Evolutionary conservation across 2,797 vertebrate genomes (phyloP).

Genomic region (Pangasius mekongensis): DNA sequence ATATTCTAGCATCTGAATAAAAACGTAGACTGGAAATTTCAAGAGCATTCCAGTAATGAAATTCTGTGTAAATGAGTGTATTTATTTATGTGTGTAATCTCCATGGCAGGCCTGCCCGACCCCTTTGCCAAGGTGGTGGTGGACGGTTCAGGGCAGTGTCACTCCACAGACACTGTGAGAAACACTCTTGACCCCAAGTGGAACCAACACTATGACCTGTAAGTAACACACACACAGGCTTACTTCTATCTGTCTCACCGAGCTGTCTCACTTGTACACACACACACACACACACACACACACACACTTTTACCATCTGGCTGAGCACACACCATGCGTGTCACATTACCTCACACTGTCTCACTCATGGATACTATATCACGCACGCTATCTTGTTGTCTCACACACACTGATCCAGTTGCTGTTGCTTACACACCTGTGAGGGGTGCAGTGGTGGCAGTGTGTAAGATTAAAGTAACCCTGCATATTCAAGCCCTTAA

Average conservation of each 20-base stretch:
- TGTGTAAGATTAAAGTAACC: background rate
- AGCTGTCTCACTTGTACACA: background rate
- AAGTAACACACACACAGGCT: conserved; percentile 67
- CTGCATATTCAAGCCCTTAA: too few species aligned
- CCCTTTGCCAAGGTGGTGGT: conserved; percentile 98
- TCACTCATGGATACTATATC: background rate
- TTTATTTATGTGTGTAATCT: conserved; percentile 19
- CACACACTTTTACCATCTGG: background rate
- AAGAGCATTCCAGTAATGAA: background rate
- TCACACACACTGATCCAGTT: background rate
- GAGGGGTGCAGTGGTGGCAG: background rate
- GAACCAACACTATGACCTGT: conserved; percentile 99
- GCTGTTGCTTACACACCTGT: background rate
- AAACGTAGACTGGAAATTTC: background rate
- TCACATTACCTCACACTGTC: background rate
- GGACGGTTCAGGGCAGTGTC: conserved; percentile 97
- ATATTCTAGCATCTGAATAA: background rate
- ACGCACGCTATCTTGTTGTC: background rate
- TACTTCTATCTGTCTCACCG: background rate
- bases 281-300: background rate
- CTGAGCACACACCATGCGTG: background rate
- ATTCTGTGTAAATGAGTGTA: background rate
- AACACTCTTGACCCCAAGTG: conserved; percentile 99
- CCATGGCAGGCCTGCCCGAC: conserved; percentile 88
- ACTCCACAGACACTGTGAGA: conserved; percentile 99